phyloP scores from a whole-genome alignment of 2,797 vertebrate genomes.

The Clarias laeviceps region DNA sequence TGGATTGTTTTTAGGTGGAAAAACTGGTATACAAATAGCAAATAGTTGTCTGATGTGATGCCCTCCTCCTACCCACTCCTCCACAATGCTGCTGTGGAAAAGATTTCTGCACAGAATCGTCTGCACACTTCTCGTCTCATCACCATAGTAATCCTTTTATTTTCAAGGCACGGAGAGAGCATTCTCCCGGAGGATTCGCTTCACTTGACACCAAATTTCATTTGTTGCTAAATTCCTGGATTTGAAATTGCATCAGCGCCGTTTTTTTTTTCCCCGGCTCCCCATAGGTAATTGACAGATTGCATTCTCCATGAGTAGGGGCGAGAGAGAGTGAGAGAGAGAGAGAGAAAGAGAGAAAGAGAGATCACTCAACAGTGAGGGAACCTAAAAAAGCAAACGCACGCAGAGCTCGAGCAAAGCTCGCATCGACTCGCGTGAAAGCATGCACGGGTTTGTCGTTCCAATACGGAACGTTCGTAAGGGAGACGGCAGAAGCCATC shows the following conservation, averaged over 20 bases:
- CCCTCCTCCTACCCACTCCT: slow-evolving; percentile 37
- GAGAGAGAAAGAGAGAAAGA: slow-evolving; percentile 36
- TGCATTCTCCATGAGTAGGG: slow-evolving; percentile 16
- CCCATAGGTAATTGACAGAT: slow-evolving; percentile 46
- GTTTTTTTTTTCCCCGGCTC: slow-evolving; percentile 34
- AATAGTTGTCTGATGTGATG: slow-evolving; percentile 35
- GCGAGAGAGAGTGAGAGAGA: slow-evolving; percentile 33
- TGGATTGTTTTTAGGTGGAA: slow-evolving; percentile 17
- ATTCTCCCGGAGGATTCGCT: slow-evolving; percentile 56
- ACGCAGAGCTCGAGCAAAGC: neutral
- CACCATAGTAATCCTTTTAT: slow-evolving; percentile 59
- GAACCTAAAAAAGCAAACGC: neutral
- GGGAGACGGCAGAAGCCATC: slow-evolving; percentile 29
- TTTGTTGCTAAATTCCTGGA: slow-evolving; percentile 57
- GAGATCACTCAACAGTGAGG: neutral
- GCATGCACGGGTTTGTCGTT: slow-evolving; percentile 33
- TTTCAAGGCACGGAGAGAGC: slow-evolving; percentile 41
- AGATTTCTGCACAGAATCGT: slow-evolving; percentile 43
- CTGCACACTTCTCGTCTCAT: slow-evolving; percentile 56
- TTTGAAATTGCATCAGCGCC: slow-evolving; percentile 58
- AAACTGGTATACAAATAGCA: slow-evolving; percentile 42
- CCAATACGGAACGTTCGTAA: slow-evolving; percentile 24
- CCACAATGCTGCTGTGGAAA: slow-evolving; percentile 36
- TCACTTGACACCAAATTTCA: slow-evolving; percentile 64
- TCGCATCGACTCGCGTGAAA: slow-evolving; percentile 26